Base-by-base conservation (phyloP, 2,797 vertebrate genomes). In the Pygocentrus nattereri region DNA sequence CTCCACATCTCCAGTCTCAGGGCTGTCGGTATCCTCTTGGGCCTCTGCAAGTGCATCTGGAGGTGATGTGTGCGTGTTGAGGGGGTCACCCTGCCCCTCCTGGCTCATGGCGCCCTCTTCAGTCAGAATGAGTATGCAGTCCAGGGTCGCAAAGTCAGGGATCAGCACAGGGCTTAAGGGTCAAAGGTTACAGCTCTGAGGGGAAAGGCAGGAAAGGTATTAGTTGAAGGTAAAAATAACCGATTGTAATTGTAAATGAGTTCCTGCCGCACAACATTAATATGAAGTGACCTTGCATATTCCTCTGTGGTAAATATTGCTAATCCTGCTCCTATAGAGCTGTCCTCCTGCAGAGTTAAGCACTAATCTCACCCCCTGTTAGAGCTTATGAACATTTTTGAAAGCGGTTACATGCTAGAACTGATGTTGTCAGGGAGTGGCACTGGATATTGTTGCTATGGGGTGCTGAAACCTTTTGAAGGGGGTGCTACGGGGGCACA, bases 21-120 rank as follows among this genome's bases (percentile, higher is more conserved):
- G 69, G 68, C 21, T 58, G 49, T 49, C n/a, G 47, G 71, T 31
- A 25, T 78, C 7, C 4, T 84, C 70, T 0, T 61, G 82, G 71
- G 89, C 61, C 81, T 91, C 89, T 80, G 41, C 78, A 65, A 79
- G 82, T 85, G 82, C 90, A 74, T 92, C 90, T 75, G 90, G 85
- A 79, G 88, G 83, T 87, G 91, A 85, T 88, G 90, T 88, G 88
- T 77, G 61, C 67, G 68, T 71, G 89, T 88, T 93, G 90, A 90
- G 92, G 83, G 92, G 90, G 87, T 88, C 86, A 75, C 89, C 87
- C 89, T 93, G 93, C 91, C 94, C 94, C 93, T 94, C 94, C 93
- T 94, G 92, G 92, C 92, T 95, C 95, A 95, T 95, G 93, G 85
- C 93, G 91, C 76, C 90, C 88, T 83, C 58, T 78, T n/a, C 69